Evolutionary conservation across 2,113 vertebrate species (phyloP), one percentile per base, ranked within the genome.

Genomic region (Herpetotheres cachinnans): DNA sequence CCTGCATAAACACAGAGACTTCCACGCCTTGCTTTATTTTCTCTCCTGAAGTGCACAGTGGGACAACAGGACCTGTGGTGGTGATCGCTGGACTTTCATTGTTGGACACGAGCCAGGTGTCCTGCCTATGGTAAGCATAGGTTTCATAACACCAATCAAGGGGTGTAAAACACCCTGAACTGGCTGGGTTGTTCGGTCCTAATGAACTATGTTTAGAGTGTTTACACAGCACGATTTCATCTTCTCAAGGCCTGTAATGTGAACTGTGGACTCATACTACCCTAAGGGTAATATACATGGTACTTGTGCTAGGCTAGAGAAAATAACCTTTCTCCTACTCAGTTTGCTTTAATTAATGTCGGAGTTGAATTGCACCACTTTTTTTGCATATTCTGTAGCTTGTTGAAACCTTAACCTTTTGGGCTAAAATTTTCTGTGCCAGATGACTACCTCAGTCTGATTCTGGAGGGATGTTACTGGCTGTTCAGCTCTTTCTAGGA

Each of bases 241-340:
- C 50, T 89, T 81, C 69, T 90, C 84, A 95, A 93, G 87, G 93
- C 61, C 82, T 89, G n/a, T 56, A 89, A 52, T 1, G 14, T 94
- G 92, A 95, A 94, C 92, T 95, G 93, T 95, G 93, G 92, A 95
- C 93, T 94, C 69, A 15, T 65, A 44, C 66, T 79, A 22, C 40
- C 67, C 66, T 84, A 66, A 42, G 74, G 58, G 62, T 80, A 73
- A 78, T 91, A 56, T 27, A 69, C 27, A 38, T 82, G 62, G 36
- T 59, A 76, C 38, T 91, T 80, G 38, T 54, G 32, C 49, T 89
- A 70, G 47, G 32, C 40, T 87, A 66, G 42, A 87, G 66, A 95
- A 93, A 91, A 93, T 24, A 84, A 84, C 36, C 77, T 95, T 90
- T 86, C 76, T 78, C 69, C 61, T 79, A 63, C 27, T 65, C 65